Evolutionary conservation across 2,888 invertebrate species (phyloP), one percentile per base, ranked within the genome.

Genomic region (Mythimna lalbum): DNA sequence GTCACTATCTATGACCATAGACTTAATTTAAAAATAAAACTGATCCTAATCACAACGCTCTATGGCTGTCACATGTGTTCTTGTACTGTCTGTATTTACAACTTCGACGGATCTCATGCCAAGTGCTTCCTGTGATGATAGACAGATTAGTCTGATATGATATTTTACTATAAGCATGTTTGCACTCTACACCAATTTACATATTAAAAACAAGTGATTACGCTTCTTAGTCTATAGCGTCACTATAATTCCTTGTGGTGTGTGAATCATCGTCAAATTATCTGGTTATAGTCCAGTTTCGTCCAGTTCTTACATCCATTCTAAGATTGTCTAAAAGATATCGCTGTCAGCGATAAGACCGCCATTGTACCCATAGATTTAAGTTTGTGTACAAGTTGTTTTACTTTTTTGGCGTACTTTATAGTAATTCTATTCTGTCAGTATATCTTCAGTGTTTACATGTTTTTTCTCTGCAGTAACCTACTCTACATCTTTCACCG

Each of bases 101-200:
- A 61, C 66, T 71, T 61, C 71, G 23, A 62, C 33, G 4, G 31
- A 62, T 64, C 17, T 23, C 36, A 33, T 81, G 78, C 78, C 78
- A 78, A 78, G 23, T 67, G 43, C 62, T 57, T n/a, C 57, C 43
- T 14, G 21, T 47, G 57, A 50, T 77, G 77, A 77, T n/a, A 67
- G 63, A 78, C 53, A 33, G 36, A 81, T 63, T 60, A 21, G 7
- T 63, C 27, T 49, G 68, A 49, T 67, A 63, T 61, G 63, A 80
- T 67, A 43, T 39, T 49, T 71, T 72, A 56, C 68, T 52, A 50
- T 36, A 50, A 73, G 27, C 59, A 39, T 10, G 21, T 64, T 49
- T 76, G 61, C 61, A 62, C 65, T 61, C 65, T 62, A 33, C 31
- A 56, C 33, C 27, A 60, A 70, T 77, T 43, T 12, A 33, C 12